A percentile compares a stretch with the other conserved stretches of the same genome.
These are phyloP conservation scores for Hyposoter dolosus DNA, from an alignment of 2,888 invertebrate species.

Conservation along the genomic window DNA sequence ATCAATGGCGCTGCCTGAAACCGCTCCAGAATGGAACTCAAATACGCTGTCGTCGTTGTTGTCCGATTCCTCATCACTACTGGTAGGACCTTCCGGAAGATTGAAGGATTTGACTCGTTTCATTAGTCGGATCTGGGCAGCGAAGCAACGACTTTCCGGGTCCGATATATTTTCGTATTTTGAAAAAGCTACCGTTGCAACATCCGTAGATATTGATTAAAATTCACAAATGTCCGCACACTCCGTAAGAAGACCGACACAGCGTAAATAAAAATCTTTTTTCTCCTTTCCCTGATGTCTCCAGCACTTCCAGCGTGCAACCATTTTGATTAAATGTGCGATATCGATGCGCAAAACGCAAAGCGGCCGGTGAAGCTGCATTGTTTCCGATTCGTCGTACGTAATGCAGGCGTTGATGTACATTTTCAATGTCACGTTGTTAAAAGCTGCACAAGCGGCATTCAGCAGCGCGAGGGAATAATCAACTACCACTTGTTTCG, in stretches of 20 bases:
- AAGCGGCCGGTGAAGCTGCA: slow-evolving; percentile 23
- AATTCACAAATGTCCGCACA: slow-evolving; percentile 53
- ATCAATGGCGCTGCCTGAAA: slow-evolving; percentile 26
- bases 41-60: not conserved
- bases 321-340: slow-evolving; percentile 72
- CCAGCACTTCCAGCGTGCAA: slow-evolving; percentile 67
- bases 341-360: slow-evolving; percentile 71
- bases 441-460: slow-evolving; percentile 68
- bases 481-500: slow-evolving; percentile 68
- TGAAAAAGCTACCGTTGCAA: slow-evolving; percentile 50
- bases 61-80: not conserved
- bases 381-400: not conserved
- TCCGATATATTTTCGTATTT: slow-evolving; percentile 49
- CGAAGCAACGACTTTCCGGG: slow-evolving; percentile 51
- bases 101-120: slow-evolving; percentile 24
- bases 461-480: slow-evolving; percentile 71
- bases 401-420: slow-evolving; percentile 67
- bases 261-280: slow-evolving; percentile 71
- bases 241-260: slow-evolving; percentile 52
- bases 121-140: slow-evolving; percentile 54
- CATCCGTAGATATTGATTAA: slow-evolving; percentile 40
- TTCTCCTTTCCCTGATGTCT: slow-evolving; percentile 28
- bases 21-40: not conserved
- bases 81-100: slow-evolving; percentile 3
- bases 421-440: slow-evolving; percentile 60